Evolutionary conservation across 2,888 invertebrate genomes (phyloP).

Genomic region (Macrosiphum euphorbiae): DNA sequence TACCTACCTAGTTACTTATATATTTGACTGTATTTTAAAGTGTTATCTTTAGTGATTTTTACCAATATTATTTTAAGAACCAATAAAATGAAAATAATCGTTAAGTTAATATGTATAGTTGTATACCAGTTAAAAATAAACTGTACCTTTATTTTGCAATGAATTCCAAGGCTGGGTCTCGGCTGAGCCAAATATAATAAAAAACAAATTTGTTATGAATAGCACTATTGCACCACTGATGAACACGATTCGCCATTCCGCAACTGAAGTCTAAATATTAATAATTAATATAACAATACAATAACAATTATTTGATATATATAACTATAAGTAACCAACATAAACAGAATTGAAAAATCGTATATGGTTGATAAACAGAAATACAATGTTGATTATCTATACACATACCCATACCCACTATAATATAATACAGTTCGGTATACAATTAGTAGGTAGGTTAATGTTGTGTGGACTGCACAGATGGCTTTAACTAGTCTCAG

Average conservation of each 20-base stretch:
- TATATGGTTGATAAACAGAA: neutral
- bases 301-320: neutral
- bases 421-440: neutral
- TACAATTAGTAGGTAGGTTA: neutral
- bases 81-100: neutral
- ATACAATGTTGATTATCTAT: neutral
- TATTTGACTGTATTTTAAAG: neutral
- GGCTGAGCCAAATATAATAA: slow-evolving; percentile 75
- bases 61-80: neutral
- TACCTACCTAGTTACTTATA: neutral
- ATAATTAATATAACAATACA: neutral
- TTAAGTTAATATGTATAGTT: neutral
- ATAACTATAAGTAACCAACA: neutral
- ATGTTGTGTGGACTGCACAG: too few species aligned
- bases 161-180: slow-evolving; percentile 78
- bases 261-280: slow-evolving; percentile 71
- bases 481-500: neutral
- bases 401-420: neutral
- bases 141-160: slow-evolving; percentile 9
- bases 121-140: neutral
- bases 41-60: neutral
- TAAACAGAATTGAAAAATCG: neutral
- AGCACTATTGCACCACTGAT: slow-evolving; percentile 76
- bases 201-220: slow-evolving; percentile 75
- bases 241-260: slow-evolving; percentile 77